Evolutionary conservation across 1,140 invertebrate genomes (phyloP).

Genomic region (Diachasmimorpha longicaudata): DNA sequence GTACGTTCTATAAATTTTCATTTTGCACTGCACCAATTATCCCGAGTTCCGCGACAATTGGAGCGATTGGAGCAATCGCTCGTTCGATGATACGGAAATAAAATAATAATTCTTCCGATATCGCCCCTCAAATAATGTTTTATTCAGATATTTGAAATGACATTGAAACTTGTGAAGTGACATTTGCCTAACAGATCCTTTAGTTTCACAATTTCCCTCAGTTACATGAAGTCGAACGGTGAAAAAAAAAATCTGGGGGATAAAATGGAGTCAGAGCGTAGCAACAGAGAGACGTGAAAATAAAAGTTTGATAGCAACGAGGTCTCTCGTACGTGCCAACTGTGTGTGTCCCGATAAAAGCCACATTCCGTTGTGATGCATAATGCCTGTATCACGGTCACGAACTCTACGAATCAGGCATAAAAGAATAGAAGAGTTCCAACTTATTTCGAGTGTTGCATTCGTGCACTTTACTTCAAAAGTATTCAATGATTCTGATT

Average conservation of each 20-base stretch:
- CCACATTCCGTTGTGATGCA: background rate
- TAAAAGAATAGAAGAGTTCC: background rate
- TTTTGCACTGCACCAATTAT: no score
- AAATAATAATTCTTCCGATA: no score
- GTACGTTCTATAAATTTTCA: no score
- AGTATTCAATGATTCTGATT: background rate
- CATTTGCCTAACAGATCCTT: no score
- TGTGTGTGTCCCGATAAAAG: constrained; percentile 4
- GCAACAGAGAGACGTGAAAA: background rate
- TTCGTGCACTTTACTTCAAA: background rate
- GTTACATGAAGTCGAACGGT: background rate
- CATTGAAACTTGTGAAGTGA: no score
- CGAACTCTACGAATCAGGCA: background rate
- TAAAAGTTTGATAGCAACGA: constrained; percentile 4
- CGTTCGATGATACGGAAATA: no score
- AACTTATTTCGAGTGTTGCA: background rate
- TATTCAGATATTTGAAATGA: no score
- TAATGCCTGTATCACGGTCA: background rate
- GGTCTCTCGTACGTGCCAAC: background rate
- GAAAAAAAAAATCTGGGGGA: background rate
- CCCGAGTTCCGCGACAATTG: no score
- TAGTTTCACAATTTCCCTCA: no score
- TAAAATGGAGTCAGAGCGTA: background rate
- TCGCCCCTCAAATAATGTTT: no score
- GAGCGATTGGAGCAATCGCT: no score